Base-by-base conservation (phyloP, 2,888 invertebrate genomes). In the Nomada ferruginata region DNA sequence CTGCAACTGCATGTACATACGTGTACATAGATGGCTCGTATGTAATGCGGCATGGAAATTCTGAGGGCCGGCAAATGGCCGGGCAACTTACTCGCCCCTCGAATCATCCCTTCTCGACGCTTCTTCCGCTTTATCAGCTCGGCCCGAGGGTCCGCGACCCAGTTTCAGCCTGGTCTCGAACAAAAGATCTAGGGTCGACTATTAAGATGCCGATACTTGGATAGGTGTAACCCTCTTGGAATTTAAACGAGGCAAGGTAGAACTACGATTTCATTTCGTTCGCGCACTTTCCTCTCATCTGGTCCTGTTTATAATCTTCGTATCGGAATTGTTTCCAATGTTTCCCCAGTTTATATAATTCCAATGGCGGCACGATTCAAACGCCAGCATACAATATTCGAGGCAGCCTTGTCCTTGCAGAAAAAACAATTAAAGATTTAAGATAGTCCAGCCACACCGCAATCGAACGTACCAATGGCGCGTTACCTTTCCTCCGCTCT, bases 31-130 rank as follows among this genome's bases (percentile, higher is more conserved):
- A 47, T 52, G 20, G 20, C n/a, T 47, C 55, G 75, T 76, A 76
- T 72, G 84, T 85, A 87, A 82, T 83, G 80, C 79, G 76, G 65
- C 79, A 86, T 84, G 85, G 69, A 88, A 89, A 88, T 89, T 87
- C 52, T 66, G 11, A 26, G 60, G 74, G 50, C 52, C 60, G 74
- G 23, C 42, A 71, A 57, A 60, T 52, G 69, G 63, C 52, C 66
- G 15, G 23, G 50, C n/a, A 13, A 11, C 23, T 52, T 18, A 15
- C 20, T 10, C 23, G 15, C 23, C 36, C 53, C 5, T 11, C 7
- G 10, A 10, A 26, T 15, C 5, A 20, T n/a, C 26, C 52, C 63
- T 50, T 53, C 20, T 13, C 18, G 55, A 29, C 3, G 53, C 80
- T 74, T 81, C 84, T 82, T 85, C 80, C 83, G 64, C 82, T 79